Conservation (phyloP, 2,113 vertebrate genomes). For the Synchiropus splendidus region DNA sequence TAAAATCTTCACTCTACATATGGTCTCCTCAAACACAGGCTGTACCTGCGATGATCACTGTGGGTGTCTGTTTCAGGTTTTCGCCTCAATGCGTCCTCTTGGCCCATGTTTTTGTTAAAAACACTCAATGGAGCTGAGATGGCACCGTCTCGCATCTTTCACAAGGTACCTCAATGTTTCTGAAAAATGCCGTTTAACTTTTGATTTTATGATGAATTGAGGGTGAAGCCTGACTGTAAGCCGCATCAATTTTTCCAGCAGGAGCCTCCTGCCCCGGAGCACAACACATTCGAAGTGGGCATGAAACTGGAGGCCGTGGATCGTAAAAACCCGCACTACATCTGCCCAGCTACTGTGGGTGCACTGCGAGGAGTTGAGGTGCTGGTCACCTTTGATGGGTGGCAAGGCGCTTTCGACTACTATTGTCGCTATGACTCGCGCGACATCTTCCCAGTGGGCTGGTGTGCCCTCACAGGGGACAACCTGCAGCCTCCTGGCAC, state of each 20-base stretch:
- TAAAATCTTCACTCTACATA: too few species aligned
- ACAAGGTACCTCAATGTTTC: constrained; percentile 79
- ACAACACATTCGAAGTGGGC: constrained; percentile 94
- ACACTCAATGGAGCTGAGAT: constrained; percentile 98
- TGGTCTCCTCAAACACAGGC: too few species aligned
- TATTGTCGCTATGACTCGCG: constrained; percentile 98
- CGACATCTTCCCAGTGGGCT: constrained; percentile 98
- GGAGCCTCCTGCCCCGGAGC: constrained; percentile 90
- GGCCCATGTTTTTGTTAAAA: constrained; percentile 99
- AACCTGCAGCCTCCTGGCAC: constrained; percentile 96
- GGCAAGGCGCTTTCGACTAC: constrained; percentile 98
- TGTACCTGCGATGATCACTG: too few species aligned
- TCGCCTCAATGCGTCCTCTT: constrained; percentile 94
- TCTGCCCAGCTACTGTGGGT: constrained; percentile 96
- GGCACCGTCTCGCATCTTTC: constrained; percentile 93
- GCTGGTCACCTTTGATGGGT: constrained; percentile 97
- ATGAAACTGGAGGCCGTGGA: constrained; percentile 99
- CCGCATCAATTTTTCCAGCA: constrained; percentile 49
- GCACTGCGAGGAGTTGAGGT: constrained; percentile 95
- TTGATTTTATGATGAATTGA: background rate
- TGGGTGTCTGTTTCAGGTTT: constrained; percentile 74
- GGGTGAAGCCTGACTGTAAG: constrained; percentile 4
- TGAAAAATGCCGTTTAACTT: background rate
- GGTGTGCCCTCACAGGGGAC: constrained; percentile 95
- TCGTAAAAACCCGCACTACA: constrained; percentile 98